A percentile compares a stretch with the other conserved stretches of the same genome.
These are phyloP conservation scores for Indri indri DNA, from an alignment of 2,113 vertebrate species.

Conservation along the genomic window DNA sequence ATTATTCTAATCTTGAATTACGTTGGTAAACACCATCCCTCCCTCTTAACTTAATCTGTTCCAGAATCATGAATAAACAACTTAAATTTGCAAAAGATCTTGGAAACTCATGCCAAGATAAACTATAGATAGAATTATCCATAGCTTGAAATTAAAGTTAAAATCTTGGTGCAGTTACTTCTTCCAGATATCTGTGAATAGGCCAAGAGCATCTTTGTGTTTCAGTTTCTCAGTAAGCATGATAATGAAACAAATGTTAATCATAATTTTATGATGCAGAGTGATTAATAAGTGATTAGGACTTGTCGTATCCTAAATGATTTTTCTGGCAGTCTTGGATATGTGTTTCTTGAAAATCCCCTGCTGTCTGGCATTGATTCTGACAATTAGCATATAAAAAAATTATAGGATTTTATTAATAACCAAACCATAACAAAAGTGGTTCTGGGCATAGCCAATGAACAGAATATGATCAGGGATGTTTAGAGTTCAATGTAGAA, in stretches of 20 bases:
- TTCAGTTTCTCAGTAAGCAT: neutral
- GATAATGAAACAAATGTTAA: conserved; percentile 29
- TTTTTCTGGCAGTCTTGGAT: conserved; percentile 11
- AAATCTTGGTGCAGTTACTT: neutral
- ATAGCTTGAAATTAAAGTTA: neutral
- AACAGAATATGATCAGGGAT: neutral
- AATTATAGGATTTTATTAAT: neutral
- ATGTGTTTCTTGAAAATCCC: neutral
- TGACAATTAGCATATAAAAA: neutral
- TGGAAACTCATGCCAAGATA: neutral
- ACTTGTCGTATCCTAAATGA: conserved; percentile 21
- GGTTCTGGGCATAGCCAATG: neutral
- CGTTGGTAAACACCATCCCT: neutral
- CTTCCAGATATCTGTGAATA: neutral
- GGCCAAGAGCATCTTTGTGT: neutral
- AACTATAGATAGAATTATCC: neutral
- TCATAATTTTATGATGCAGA: neutral
- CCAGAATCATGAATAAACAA: conserved; percentile 29
- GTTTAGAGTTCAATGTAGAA: neutral
- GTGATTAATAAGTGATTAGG: neutral
- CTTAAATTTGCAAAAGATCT: neutral
- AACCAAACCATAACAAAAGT: neutral
- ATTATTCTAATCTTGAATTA: conserved; percentile 15
- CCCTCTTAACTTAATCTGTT: neutral
- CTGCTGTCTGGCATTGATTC: neutral